These are phyloP conservation scores for Pseudotriccus pelzelni DNA, from an alignment of 2,797 vertebrate species.

Conservation along the genomic window DNA sequence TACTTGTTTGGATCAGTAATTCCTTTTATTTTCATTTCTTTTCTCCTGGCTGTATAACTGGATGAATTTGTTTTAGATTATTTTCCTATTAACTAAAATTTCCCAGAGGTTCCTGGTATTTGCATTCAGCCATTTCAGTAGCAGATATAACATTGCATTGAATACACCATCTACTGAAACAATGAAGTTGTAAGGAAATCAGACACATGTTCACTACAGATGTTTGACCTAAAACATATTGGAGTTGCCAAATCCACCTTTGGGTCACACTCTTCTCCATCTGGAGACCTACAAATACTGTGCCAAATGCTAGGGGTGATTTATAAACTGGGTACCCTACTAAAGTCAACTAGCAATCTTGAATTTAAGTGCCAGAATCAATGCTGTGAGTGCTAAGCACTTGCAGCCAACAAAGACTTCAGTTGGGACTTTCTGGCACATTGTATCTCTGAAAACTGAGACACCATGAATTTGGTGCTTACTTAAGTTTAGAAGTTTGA, in stretches of 20 bases:
- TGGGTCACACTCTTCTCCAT: constrained; percentile 38
- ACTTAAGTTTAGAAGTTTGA: background rate
- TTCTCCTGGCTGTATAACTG: constrained; percentile 41
- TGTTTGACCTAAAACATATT: constrained; percentile 42
- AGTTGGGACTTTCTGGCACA: background rate
- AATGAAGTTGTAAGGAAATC: constrained; percentile 52
- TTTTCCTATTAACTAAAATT: constrained; percentile 69
- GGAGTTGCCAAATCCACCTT: constrained; percentile 52
- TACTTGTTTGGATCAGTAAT: constrained; percentile 51
- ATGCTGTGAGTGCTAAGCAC: background rate
- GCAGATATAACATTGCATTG: constrained; percentile 46
- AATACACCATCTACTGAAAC: constrained; percentile 40
- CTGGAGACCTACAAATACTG: constrained; percentile 2
- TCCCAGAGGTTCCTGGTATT: constrained; percentile 67
- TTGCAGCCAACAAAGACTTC: background rate
- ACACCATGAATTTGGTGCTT: background rate
- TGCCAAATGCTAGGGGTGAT: background rate
- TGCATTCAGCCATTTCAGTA: constrained; percentile 60
- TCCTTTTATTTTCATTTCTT: constrained; percentile 45
- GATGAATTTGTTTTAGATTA: constrained; percentile 66
- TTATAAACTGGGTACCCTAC: constrained; percentile 30
- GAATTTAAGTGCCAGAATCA: background rate
- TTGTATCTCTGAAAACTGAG: background rate
- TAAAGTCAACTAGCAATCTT: constrained; percentile 5
- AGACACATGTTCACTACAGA: constrained; percentile 48